Evolutionary conservation across 2,888 invertebrate species (phyloP), one percentile per base, ranked within the genome.

Genomic region (Empis livida): DNA sequence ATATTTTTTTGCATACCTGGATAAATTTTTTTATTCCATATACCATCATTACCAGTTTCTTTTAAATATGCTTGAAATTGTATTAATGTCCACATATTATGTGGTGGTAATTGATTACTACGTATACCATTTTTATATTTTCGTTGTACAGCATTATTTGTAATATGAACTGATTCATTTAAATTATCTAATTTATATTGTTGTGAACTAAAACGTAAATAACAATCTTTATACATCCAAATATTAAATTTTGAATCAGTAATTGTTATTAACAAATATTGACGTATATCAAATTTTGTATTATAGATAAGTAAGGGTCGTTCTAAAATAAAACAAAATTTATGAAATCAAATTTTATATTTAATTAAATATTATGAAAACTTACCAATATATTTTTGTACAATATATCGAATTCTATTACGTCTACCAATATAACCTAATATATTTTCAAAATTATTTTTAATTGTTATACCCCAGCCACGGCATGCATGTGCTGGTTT

Each of bases 251-350:
- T 86, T 55, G 76, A 77, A 55, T 80, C 83, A 38, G 85, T 53
- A 10, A 67, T 87, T 1, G 90, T 82, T 5, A 67, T 48, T 45
- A 93, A 68, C 66, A 90, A 90, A 78, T 91, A 93, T 67, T 90
- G 88, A 10, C 92, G 77, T 52, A 93, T 89, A 61, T 93, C 92
- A 63, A 93, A 93, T 71, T 93, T 93, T 1, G 90, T 90, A 51
- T 83, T 80, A 63, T 87, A 77, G 38, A 93, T 79, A 41, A 93
- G 67, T 42, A 90, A 65, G 1, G 92, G 92, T 42, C 82, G 79
- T 70, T 89, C 88, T 86, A 35, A 8, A 35, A 35, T 5, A 32
- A 20, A 20, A 20, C 20, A 20, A 20, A 20, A 20, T 5, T 5
- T 5, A 5, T 20, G 20, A 20, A 20, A 32, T 13, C 3, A 32